phyloP scores from a whole-genome alignment of 2,888 invertebrate species.

The Campoplex nolae region DNA sequence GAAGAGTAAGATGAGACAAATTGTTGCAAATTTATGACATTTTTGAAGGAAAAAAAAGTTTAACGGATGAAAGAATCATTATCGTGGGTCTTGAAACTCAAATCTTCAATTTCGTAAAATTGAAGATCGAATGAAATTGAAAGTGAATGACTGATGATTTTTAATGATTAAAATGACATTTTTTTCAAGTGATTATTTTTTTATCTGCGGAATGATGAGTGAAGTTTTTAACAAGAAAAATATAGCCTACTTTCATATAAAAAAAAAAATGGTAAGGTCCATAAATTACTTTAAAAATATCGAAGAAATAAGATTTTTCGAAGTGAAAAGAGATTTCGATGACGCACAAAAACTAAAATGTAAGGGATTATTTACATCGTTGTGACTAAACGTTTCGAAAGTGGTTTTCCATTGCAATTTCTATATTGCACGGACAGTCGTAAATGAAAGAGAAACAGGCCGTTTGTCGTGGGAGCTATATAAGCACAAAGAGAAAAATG shows the following conservation, averaged over 20 bases:
- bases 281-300: background rate
- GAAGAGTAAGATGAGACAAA: constrained; percentile 39
- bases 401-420: constrained; percentile 44
- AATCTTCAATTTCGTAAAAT: background rate
- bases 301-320: background rate
- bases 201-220: too few species aligned
- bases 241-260: background rate
- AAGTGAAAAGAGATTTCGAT: constrained; percentile 2
- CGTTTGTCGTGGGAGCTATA: constrained; percentile 56
- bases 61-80: background rate
- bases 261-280: background rate
- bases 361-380: constrained; percentile 34
- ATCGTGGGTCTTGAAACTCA: background rate
- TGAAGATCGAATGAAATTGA: too few species aligned
- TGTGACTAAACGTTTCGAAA: constrained; percentile 57
- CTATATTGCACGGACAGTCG: constrained; percentile 46
- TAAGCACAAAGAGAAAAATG: constrained; percentile 56
- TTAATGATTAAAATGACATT: too few species aligned
- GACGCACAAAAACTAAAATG: constrained; percentile 33
- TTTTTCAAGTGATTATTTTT: too few species aligned
- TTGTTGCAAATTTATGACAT: constrained; percentile 48
- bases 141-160: too few species aligned
- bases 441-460: constrained; percentile 57
- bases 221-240: background rate
- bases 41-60: constrained; percentile 11